Evolutionary conservation across 2,888 invertebrate genomes (phyloP).

Genomic region (Lasioglossum calceatum): DNA sequence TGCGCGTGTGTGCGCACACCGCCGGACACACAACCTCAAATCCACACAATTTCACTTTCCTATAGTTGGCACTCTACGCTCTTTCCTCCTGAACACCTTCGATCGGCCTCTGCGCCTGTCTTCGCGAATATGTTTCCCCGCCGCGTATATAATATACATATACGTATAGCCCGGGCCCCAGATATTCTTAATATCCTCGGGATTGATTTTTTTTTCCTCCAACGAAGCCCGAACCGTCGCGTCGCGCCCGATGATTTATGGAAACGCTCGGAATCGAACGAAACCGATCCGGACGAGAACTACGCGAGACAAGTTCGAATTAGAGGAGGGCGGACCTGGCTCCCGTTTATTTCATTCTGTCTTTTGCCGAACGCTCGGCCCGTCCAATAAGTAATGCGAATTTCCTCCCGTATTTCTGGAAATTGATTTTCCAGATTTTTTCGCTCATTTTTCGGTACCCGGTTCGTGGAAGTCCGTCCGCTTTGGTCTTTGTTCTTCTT

Average conservation of each 20-base stretch:
- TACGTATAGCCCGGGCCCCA: neutral
- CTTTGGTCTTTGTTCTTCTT: neutral
- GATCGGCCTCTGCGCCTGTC: neutral
- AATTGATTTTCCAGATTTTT: neutral
- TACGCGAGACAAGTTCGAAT: constrained; percentile 8
- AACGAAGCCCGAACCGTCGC: neutral
- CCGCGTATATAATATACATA: neutral
- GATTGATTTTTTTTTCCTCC: neutral
- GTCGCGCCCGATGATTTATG: neutral
- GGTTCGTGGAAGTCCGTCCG: neutral
- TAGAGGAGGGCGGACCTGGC: neutral
- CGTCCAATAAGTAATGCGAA: constrained; percentile 1
- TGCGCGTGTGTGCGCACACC: constrained; percentile 50
- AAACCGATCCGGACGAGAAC: constrained; percentile 5
- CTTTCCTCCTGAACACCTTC: constrained; percentile 11
- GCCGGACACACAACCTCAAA: neutral
- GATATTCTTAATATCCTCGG: neutral
- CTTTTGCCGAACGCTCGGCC: neutral
- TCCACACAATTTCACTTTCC: constrained; percentile 54
- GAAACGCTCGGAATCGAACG: neutral
- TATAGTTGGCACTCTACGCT: constrained; percentile 50
- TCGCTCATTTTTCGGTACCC: neutral
- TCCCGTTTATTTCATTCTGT: constrained; percentile 6
- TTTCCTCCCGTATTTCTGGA: neutral
- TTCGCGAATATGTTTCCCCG: neutral